Evolutionary conservation across 2,797 vertebrate species (phyloP), one percentile per base, ranked within the genome.

Genomic region (Salarias fasciatus): DNA sequence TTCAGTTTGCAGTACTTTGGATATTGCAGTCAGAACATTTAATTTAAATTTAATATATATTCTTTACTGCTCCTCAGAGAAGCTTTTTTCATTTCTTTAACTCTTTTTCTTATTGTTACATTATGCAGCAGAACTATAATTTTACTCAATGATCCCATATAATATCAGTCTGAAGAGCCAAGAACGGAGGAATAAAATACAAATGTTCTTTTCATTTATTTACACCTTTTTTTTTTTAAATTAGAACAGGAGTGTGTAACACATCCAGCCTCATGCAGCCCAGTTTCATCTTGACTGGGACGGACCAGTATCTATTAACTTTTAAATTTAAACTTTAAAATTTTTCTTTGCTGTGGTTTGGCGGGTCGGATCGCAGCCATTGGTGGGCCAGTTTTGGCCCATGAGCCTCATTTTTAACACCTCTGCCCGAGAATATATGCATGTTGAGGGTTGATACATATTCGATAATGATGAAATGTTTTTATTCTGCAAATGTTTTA

Each of bases 31-130:
- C 29, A 24, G 8, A 41, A 14, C 1, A 14, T 13, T 3, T 31
- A 11, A 59, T 65, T 66, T 41, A 53, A 18, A 55, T 49, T 15
- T 0, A 15, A 13, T 42, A 12, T 11, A 29, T 24, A 53, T 54
- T 40, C 10, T 55, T 18, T 40, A 57, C 18, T 24, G 18, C 1
- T 48, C 10, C 31, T 42, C 18, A 49, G 10, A 70, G 45, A 4
- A 8, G 18, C 13, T 15, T 55, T 53, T 53, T 41, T 18, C 0
- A 10, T 15, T 52, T 28, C 2, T 8, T 12, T 69, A 45, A 0
- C 31, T 41, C 5, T 30, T 31, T 33, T 37, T 4, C 36, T 38
- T 1, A 46, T 46, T 28, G 41, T 51, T 35, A 38, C 37, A 55
- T 45, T 13, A 51, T 46, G 9, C 44, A 49, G 10, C 6, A 31